Base-by-base conservation (phyloP, 1,140 invertebrate species). In the Temnothorax longispinosus region DNA sequence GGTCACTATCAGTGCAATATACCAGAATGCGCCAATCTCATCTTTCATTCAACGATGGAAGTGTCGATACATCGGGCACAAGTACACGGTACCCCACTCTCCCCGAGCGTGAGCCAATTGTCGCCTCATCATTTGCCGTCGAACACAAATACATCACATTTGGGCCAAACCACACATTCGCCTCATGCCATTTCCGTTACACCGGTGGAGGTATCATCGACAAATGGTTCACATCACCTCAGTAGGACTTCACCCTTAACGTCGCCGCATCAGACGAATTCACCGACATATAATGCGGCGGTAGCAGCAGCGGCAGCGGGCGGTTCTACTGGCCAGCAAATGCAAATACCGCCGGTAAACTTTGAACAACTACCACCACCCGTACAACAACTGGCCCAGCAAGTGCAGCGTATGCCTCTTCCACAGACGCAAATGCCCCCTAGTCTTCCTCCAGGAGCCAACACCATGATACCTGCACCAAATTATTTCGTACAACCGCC, bases 321-420 rank as follows among this genome's bases (percentile, higher is more conserved):
- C n/a, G 15, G 62, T 27, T n/a, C 13, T 80, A 4, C 67, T 41
- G 38, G 54, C 8, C 80, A 74, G 5, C 92, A 94, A 38, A 89
- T 93, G 32, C 91, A 93, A 71, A 92, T 94, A 54, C 91, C 94
- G 0, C 94, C 94, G 0, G 93, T 94, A 13, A 95, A 94, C 88
- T 93, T 95, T 21, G 94, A 95, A 18, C 95, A 95, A 80, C 81
- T 95, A 54, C 94, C 95, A n/a, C 94, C 94, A n/a, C 95, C 95
- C 0, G 95, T 96, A 4, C 95, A 96, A 77, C 96, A 96, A 82
- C 86, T 96, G n/a, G 95, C 94, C 2, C 96, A 96, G 78, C 95
- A 96, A 87, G 95, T 96, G 8, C 95, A 96, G 78, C 93, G 95
- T 65, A 94, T 96, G 94, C 95, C 95, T 38, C 87, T 95, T 85